Conservation (phyloP, 2,113 vertebrate species). For the Phainopepla nitens region DNA sequence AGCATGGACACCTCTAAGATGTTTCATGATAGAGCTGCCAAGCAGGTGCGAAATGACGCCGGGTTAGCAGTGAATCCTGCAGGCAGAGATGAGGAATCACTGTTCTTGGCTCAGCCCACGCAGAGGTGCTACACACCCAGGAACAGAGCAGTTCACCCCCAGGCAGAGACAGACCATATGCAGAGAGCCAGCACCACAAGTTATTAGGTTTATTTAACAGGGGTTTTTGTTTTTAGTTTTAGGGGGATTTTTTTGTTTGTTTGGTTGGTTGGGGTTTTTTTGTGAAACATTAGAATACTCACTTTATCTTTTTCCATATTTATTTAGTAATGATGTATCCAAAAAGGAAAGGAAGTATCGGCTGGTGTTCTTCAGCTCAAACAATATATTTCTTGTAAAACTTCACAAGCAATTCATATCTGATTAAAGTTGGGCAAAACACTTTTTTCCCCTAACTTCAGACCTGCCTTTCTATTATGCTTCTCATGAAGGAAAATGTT, state of each 20-base stretch:
- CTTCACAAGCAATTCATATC: neutral
- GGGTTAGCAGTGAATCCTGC: neutral
- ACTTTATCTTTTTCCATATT: neutral
- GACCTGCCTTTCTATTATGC: slow-evolving; percentile 5
- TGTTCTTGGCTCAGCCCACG: neutral
- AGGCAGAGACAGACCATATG: neutral
- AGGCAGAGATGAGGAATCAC: neutral
- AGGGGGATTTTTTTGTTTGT: accelerated
- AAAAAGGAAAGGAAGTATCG: slow-evolving; percentile 5
- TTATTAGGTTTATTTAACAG: neutral
- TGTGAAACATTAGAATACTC: neutral
- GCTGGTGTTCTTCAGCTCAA: neutral
- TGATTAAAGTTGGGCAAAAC: neutral
- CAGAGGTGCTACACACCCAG: neutral
- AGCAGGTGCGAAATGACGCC: neutral
- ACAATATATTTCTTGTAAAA: slow-evolving; percentile 5
- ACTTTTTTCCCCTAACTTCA: neutral
- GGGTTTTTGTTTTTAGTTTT: neutral
- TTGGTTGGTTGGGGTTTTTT: neutral
- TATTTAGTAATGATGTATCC: neutral
- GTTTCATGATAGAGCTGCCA: neutral
- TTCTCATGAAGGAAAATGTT: slow-evolving; percentile 29
- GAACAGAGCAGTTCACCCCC: neutral
- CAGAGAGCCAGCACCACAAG: neutral
- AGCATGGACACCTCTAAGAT: neutral